These are phyloP conservation scores for Flexamia atlantica DNA, from an alignment of 2,888 invertebrate species.

Conservation along the genomic window DNA sequence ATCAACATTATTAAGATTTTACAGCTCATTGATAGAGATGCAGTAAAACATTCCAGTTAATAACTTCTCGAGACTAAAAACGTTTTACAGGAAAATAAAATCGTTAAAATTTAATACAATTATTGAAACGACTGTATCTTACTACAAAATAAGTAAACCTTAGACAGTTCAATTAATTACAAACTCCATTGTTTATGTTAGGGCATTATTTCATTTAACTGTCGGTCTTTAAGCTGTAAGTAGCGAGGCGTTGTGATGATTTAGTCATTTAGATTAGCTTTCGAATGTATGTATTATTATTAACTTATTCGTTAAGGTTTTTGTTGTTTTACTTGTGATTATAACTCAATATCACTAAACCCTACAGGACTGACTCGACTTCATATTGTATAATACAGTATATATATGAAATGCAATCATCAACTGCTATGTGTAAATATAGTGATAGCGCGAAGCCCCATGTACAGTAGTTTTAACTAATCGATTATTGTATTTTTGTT, in stretches of 20 bases:
- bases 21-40: too few species aligned
- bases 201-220: slow-evolving; percentile 46
- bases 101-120: too few species aligned
- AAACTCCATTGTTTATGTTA: not conserved
- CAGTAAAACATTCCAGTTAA: too few species aligned
- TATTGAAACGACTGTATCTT: too few species aligned
- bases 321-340: slow-evolving; percentile 59
- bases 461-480: slow-evolving; percentile 57
- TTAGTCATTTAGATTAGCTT: slow-evolving; percentile 58
- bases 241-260: slow-evolving; percentile 43
- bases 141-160: too few species aligned
- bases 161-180: too few species aligned
- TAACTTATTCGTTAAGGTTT: slow-evolving; percentile 56
- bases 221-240: slow-evolving; percentile 18
- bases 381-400: slow-evolving; percentile 56
- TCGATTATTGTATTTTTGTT: slow-evolving; percentile 56
- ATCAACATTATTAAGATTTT: too few species aligned
- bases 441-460: not conserved
- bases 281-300: slow-evolving; percentile 57
- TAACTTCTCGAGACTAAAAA: too few species aligned
- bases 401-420: slow-evolving; percentile 59
- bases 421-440: slow-evolving; percentile 55
- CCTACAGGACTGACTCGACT: slow-evolving; percentile 54
- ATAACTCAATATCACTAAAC: slow-evolving; percentile 51
- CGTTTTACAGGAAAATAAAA: too few species aligned